phyloP scores from a whole-genome alignment of 2,797 vertebrate species.

The Lithobates sylvaticus region DNA sequence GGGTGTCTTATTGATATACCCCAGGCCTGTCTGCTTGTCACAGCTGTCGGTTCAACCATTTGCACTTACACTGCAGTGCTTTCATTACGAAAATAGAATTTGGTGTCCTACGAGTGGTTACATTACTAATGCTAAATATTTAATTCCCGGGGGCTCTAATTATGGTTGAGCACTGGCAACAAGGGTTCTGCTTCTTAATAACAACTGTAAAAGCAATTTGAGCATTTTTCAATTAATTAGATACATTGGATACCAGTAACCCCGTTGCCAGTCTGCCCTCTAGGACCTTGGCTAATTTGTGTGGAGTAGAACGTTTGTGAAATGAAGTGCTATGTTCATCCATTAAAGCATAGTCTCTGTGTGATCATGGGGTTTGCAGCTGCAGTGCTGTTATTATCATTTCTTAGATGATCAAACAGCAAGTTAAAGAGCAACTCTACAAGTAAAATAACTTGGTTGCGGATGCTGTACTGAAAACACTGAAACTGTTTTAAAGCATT shows the following conservation, averaged over 20 bases:
- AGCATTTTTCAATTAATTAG: conserved; percentile 99
- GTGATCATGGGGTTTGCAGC: conserved; percentile 25
- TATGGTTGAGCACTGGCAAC: conserved; percentile 98
- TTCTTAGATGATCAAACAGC: conserved; percentile 7
- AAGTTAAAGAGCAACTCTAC: background rate
- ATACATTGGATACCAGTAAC: conserved; percentile 98
- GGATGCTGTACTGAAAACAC: background rate
- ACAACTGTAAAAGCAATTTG: conserved; percentile 99
- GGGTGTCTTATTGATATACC: conserved; percentile 95
- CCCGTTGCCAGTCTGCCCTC: conserved; percentile 99
- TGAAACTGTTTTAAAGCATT: too few relatives aligned
- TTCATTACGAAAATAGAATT: conserved; percentile 99
- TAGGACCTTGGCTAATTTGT: conserved; percentile 98
- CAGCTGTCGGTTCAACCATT: conserved; percentile 95
- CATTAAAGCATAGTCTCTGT: conserved; percentile 74
- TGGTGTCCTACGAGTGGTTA: conserved; percentile 99
- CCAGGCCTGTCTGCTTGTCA: conserved; percentile 89
- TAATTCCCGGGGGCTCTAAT: conserved; percentile 98
- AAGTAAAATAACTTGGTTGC: background rate
- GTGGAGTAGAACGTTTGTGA: conserved; percentile 92
- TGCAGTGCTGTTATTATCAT: conserved; percentile 19
- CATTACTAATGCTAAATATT: conserved; percentile 99
- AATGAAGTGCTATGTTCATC: conserved; percentile 76
- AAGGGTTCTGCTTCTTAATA: conserved; percentile 96
- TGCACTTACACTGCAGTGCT: conserved; percentile 91